Conservation (phyloP, 2,888 invertebrate genomes). For the Pollenia angustigena region DNA sequence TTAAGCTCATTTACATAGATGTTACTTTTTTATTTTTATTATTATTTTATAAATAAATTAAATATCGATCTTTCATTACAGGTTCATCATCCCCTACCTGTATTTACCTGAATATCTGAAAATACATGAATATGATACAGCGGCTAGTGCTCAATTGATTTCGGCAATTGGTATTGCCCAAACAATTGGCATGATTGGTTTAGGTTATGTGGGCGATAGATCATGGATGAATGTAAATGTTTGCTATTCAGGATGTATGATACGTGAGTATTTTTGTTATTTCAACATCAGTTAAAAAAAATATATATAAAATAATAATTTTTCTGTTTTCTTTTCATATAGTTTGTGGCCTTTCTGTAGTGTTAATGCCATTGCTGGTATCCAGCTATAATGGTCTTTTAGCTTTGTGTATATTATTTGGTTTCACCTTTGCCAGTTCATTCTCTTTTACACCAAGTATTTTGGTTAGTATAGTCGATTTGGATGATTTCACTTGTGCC, state of each 20-base stretch:
- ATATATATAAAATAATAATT: background rate
- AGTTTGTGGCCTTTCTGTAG: constrained; percentile 84
- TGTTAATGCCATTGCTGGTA: constrained; percentile 82
- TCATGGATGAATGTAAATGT: constrained; percentile 92
- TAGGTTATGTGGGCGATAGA: constrained; percentile 96
- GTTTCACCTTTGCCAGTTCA: constrained; percentile 95
- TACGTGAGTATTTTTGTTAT: constrained; percentile 83
- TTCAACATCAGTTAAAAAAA: no score
- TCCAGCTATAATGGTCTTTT: constrained; percentile 79
- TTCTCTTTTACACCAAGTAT: constrained; percentile 96
- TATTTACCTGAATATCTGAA: constrained; percentile 94
- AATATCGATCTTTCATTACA: constrained; percentile 79
- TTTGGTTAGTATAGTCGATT: constrained; percentile 93
- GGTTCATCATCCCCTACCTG: constrained; percentile 98
- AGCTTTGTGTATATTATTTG: constrained; percentile 88
- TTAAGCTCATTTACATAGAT: no score
- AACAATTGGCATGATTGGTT: constrained; percentile 93
- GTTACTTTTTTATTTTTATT: background rate
- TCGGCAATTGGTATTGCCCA: constrained; percentile 95
- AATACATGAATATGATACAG: constrained; percentile 88
- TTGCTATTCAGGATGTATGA: constrained; percentile 92
- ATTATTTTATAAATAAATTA: background rate
- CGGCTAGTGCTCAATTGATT: constrained; percentile 91
- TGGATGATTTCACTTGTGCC: constrained; percentile 96
- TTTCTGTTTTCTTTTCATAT: background rate